Percentiles rank a stretch among this genome's conserved stretches.
Conservation (phyloP, 2,113 vertebrate genomes). For the Mellivora capensis region DNA sequence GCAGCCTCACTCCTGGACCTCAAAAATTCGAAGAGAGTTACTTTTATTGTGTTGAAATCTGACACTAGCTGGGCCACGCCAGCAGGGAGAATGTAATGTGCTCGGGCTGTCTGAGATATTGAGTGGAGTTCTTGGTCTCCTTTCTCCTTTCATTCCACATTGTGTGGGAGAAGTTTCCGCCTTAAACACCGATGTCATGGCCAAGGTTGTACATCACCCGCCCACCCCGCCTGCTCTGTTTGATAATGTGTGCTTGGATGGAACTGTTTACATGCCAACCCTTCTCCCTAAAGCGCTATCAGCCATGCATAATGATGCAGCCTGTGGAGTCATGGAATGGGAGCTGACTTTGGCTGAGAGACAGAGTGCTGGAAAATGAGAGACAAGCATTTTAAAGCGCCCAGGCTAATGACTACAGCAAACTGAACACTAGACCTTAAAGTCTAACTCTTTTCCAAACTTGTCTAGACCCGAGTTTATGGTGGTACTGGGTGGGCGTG, state of each 20-base stretch:
- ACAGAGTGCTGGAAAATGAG: constrained; percentile 39
- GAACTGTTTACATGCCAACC: neutral
- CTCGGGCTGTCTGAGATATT: neutral
- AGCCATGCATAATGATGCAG: constrained; percentile 8
- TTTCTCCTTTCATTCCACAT: neutral
- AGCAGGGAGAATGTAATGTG: neutral
- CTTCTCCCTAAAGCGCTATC: neutral
- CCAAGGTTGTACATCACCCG: neutral
- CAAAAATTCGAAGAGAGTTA: neutral
- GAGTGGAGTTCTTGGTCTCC: neutral
- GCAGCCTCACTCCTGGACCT: neutral
- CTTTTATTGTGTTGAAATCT: constrained; percentile 46
- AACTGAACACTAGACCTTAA: neutral
- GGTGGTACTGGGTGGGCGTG: neutral
- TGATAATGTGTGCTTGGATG: constrained; percentile 26
- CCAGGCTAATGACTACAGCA: constrained; percentile 38
- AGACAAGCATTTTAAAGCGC: constrained; percentile 42
- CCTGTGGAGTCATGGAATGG: constrained; percentile 17
- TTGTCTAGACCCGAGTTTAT: constrained; percentile 32
- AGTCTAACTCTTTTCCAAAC: neutral
- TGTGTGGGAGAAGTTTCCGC: constrained; percentile 33
- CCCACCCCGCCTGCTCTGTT: constrained; percentile 13
- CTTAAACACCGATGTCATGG: constrained; percentile 36
- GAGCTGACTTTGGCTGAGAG: constrained; percentile 7
- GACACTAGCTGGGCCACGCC: neutral